These are phyloP conservation scores for Drosophila melanogaster DNA, from an alignment of 1,140 invertebrate genomes.

Conservation along the genomic window Release_6_plus_ISO1_MT NC_004354.4:6656001-6656500, in stretches of 20 bases:
- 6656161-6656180: background rate
- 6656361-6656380: too few species aligned
- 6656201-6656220: background rate
- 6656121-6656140: background rate
- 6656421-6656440: constrained; percentile 27
- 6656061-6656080: constrained; percentile 53
- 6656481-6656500: constrained; percentile 39
- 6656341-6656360: background rate
- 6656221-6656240: background rate
- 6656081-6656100: constrained; percentile 1
- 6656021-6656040: constrained; percentile 78
- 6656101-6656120: constrained; percentile 3
- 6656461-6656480: constrained; percentile 25
- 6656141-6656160: background rate
- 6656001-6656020: too few species aligned
- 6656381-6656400: constrained; percentile 1
- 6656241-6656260: background rate
- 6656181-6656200: background rate
- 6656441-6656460: background rate
- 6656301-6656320: background rate
- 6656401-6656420: constrained; percentile 60
- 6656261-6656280: background rate
- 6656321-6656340: background rate
- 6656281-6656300: too few species aligned
- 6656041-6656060: constrained; percentile 79